Percentiles rank a stretch among this genome's conserved stretches.
Conservation (phyloP, 92 coral and sea anemone species). For the Epizoanthus stellaris region DNA sequence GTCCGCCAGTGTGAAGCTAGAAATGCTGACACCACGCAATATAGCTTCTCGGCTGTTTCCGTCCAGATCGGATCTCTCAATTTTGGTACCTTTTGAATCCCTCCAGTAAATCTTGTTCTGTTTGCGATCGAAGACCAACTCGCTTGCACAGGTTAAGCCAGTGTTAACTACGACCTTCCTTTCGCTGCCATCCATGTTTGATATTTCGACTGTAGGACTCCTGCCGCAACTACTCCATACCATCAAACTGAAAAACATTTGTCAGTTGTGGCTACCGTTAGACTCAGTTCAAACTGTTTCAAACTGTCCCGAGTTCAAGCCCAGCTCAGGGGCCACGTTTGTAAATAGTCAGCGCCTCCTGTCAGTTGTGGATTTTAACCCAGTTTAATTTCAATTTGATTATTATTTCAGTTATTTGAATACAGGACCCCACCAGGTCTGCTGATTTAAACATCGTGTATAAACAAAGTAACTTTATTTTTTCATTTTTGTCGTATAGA, state of each 20-base stretch:
- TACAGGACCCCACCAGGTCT: no score
- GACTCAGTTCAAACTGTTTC: no score
- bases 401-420: no score
- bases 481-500: no score
- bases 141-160: slow-evolving; percentile 48
- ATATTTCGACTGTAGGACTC: slow-evolving; percentile 56
- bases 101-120: slow-evolving; percentile 61
- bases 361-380: no score
- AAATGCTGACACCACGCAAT: slow-evolving; percentile 9
- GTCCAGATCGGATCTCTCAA: slow-evolving; percentile 62
- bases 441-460: no score
- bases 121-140: slow-evolving; percentile 58
- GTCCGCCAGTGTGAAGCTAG: slow-evolving; percentile 21
- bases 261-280: no score
- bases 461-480: no score
- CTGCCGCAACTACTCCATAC: slow-evolving; percentile 71
- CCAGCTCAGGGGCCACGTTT: no score
- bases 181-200: slow-evolving; percentile 66
- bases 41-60: slow-evolving; percentile 55
- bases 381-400: no score
- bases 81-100: slow-evolving; percentile 41
- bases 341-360: no score
- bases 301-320: no score
- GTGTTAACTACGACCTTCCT: slow-evolving; percentile 36
- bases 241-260: slow-evolving; percentile 53